Conservation (phyloP, 2,888 invertebrate genomes). For the Adelphocoris suturalis region DNA sequence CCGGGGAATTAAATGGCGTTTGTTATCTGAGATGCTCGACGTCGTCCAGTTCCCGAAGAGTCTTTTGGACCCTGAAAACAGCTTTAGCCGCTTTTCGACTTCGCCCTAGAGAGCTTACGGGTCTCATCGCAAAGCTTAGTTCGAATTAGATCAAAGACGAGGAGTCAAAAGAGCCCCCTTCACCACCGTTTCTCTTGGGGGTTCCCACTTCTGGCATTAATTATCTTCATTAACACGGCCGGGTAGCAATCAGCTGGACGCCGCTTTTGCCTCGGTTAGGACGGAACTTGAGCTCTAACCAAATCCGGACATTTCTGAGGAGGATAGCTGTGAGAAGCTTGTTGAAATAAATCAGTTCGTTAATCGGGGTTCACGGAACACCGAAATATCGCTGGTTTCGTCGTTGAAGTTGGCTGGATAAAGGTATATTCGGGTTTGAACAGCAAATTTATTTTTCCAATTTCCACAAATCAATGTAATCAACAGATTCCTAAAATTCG, state of each 20-base stretch:
- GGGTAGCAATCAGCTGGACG: slow-evolving; percentile 63
- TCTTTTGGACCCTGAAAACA: slow-evolving; percentile 11
- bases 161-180: slow-evolving; percentile 55
- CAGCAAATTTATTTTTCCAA: too few species aligned
- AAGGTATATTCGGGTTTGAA: too few species aligned
- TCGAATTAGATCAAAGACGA: slow-evolving; percentile 68
- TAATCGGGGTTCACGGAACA: too few species aligned
- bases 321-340: background rate
- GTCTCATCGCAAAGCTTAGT: slow-evolving; percentile 28
- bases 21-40: background rate
- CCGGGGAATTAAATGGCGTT: slow-evolving; percentile 3
- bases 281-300: slow-evolving; percentile 37
- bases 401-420: too few species aligned
- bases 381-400: too few species aligned
- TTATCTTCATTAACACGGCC: slow-evolving; percentile 64
- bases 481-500: too few species aligned
- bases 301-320: slow-evolving; percentile 7
- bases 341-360: too few species aligned
- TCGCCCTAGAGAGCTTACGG: slow-evolving; percentile 1
- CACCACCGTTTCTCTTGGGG: background rate
- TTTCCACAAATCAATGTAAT: too few species aligned
- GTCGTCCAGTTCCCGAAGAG: background rate
- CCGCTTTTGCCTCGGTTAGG: background rate
- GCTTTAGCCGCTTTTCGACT: background rate
- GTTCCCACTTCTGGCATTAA: slow-evolving; percentile 28